Percentiles rank a stretch among this genome's conserved stretches.
These are phyloP conservation scores for Ditylenchus weischeri DNA, from an alignment of 2,888 invertebrate species.

Conservation along the genomic window DNA sequence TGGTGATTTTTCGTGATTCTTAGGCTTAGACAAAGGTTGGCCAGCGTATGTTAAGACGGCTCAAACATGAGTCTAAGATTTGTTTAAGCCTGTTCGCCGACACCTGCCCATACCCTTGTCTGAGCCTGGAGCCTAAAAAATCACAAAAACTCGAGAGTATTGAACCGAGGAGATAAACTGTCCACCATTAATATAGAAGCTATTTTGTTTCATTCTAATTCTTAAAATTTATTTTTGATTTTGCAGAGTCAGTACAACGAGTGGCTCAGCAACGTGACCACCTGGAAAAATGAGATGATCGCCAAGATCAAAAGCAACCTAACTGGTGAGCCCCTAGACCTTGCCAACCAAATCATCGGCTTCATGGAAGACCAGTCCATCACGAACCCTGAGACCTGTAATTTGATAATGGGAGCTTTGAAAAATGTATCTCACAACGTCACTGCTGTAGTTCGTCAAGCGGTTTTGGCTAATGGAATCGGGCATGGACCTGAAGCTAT, in stretches of 20 bases:
- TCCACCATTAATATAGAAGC: too few species aligned
- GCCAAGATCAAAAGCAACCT: constrained; percentile 3
- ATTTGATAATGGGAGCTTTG: background rate
- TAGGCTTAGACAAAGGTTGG: too few species aligned
- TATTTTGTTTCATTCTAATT: too few species aligned
- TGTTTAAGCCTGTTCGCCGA: too few species aligned
- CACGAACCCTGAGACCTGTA: background rate
- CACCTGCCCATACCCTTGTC: too few species aligned
- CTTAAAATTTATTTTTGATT: too few species aligned
- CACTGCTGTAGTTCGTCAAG: background rate
- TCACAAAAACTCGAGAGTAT: too few species aligned
- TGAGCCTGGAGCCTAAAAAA: too few species aligned
- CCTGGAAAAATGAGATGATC: constrained; percentile 3
- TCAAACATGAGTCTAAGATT: too few species aligned
- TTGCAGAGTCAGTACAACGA: background rate
- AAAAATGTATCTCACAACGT: background rate
- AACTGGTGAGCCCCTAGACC: background rate
- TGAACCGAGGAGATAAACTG: too few species aligned
- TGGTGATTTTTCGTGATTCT: too few species aligned
- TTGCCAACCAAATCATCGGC: background rate
- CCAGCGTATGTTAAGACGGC: too few species aligned
- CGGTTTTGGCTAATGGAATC: constrained; percentile 1
- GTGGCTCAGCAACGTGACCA: background rate
- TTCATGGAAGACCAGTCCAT: background rate
- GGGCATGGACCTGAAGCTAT: background rate